Conservation (phyloP, 2,113 vertebrate genomes). For the Gnathonemus echidnorhynchus region DNA sequence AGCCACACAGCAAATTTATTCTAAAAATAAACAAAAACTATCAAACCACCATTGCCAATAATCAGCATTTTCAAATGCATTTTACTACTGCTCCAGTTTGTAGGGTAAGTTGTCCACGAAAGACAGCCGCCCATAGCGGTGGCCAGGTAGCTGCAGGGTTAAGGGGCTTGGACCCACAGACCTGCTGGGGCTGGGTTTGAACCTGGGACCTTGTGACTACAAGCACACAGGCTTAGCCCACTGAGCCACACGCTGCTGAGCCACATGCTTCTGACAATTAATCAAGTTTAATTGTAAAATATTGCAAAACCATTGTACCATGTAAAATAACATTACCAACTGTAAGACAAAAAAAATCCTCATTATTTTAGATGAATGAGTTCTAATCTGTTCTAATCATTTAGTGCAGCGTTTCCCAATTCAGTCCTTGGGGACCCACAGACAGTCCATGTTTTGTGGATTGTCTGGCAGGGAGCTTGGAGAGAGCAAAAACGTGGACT, state of each 20-base stretch:
- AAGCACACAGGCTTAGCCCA: too few relatives aligned
- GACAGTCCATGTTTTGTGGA: too few relatives aligned
- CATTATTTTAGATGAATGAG: neutral
- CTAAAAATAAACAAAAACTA: neutral
- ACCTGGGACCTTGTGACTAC: too few relatives aligned
- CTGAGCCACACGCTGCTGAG: too few relatives aligned
- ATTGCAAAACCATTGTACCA: neutral
- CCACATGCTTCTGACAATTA: neutral
- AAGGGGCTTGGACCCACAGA: too few relatives aligned
- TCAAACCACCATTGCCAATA: neutral
- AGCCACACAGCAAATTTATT: neutral
- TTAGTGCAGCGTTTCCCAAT: neutral
- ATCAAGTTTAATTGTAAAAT: neutral
- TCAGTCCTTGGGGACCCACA: too few relatives aligned
- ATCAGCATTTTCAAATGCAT: neutral
- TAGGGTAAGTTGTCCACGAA: too few relatives aligned
- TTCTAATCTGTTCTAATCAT: neutral
- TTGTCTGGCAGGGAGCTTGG: too few relatives aligned
- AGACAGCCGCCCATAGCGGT: fast-evolving
- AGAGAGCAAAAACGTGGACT: too few relatives aligned
- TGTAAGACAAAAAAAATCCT: neutral
- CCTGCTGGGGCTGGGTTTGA: too few relatives aligned
- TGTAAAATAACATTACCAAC: neutral
- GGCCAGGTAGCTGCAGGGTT: too few relatives aligned
- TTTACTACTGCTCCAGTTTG: neutral